Percentiles rank a stretch among this genome's conserved stretches.
Conservation (phyloP, 2,797 vertebrate genomes). For the Eulemur albifrons region DNA sequence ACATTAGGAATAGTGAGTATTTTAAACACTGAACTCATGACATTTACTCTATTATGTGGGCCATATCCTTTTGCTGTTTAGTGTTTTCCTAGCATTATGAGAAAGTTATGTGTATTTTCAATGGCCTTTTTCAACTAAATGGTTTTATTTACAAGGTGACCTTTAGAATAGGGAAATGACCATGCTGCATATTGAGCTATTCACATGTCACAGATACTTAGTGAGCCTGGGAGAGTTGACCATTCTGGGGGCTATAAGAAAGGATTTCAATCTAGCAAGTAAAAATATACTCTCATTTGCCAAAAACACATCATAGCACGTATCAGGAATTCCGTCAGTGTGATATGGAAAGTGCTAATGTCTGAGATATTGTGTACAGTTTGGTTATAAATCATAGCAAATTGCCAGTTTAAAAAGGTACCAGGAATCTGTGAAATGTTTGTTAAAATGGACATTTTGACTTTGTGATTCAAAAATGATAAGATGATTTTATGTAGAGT, state of each 20-base stretch:
- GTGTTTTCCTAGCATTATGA: slow-evolving; percentile 49
- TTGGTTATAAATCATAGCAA: not conserved
- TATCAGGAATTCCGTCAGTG: not conserved
- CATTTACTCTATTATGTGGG: slow-evolving; percentile 31
- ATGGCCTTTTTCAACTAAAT: slow-evolving; percentile 27
- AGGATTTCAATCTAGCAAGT: slow-evolving; percentile 18
- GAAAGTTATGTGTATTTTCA: slow-evolving; percentile 27
- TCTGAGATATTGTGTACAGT: not conserved
- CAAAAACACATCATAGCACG: not conserved
- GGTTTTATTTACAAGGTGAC: slow-evolving; percentile 46
- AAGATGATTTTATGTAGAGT: slow-evolving; percentile 37
- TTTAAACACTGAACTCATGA: slow-evolving; percentile 43
- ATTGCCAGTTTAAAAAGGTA: not conserved
- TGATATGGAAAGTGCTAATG: not conserved
- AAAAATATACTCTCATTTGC: slow-evolving; percentile 21
- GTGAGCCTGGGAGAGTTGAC: not conserved
- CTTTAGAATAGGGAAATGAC: slow-evolving; percentile 53
- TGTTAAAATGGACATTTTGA: slow-evolving; percentile 58
- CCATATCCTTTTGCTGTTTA: slow-evolving; percentile 45
- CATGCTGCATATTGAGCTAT: not conserved
- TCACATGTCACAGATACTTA: not conserved
- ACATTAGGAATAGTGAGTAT: not conserved
- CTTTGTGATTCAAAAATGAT: slow-evolving; percentile 58
- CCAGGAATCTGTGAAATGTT: not conserved
- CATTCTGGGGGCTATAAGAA: not conserved